Evolutionary conservation across 2,888 invertebrate species (phyloP).

Genomic region (Lasioglossum vierecki): DNA sequence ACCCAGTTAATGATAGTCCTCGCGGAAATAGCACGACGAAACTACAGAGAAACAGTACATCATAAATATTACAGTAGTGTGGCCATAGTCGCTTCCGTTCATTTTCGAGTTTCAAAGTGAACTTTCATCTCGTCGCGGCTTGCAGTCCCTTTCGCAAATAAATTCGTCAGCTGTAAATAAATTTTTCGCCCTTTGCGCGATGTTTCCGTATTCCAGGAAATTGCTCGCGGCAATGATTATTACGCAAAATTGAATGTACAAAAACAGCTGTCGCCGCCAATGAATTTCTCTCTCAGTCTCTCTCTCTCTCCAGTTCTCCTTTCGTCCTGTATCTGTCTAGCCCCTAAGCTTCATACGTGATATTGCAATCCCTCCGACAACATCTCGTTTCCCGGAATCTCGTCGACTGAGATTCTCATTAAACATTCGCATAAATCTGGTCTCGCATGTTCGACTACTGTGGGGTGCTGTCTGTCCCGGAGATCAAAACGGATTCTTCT

Average conservation of each 20-base stretch:
- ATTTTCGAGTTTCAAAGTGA: neutral
- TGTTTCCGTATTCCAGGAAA: conserved; percentile 56
- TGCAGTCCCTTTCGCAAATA: neutral
- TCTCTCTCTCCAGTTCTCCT: neutral
- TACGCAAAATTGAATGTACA: conserved; percentile 79
- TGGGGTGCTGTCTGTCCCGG: neutral
- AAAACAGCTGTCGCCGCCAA: conserved; percentile 74
- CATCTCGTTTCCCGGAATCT: conserved; percentile 45
- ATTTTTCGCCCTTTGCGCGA: conserved; percentile 29
- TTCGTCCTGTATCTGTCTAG: conserved; percentile 16
- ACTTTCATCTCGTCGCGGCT: neutral
- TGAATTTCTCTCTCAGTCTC: neutral
- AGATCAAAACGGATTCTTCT: neutral
- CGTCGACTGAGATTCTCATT: conserved; percentile 57
- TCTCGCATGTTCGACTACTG: neutral
- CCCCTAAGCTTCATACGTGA: conserved; percentile 63
- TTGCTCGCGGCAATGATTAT: conserved; percentile 68
- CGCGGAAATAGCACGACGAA: neutral
- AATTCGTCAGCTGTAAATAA: conserved; percentile 32
- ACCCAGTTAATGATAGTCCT: neutral
- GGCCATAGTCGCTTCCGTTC: neutral
- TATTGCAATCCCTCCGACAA: conserved; percentile 63
- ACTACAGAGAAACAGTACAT: neutral
- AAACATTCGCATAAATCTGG: conserved; percentile 62
- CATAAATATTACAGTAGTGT: neutral